Percentiles rank a stretch among this genome's conserved stretches.
Evolutionary conservation across 2,113 vertebrate species (phyloP).

Genomic region (Chaetodon auriga): DNA sequence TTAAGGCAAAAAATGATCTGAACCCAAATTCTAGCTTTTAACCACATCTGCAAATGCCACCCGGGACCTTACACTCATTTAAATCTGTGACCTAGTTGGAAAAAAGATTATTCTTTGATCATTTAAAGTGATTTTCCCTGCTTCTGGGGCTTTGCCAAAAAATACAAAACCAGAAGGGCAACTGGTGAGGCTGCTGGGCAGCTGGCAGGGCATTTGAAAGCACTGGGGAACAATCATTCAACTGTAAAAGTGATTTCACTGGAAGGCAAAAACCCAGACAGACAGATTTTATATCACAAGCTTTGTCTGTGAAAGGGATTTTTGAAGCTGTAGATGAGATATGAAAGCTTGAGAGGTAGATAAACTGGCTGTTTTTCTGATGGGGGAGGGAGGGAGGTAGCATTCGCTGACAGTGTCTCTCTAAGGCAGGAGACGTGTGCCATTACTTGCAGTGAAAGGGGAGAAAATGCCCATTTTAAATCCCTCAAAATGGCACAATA

Average conservation of each 20-base stretch:
- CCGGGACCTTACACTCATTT: constrained; percentile 1
- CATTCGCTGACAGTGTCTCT: not conserved
- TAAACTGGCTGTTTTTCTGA: not conserved
- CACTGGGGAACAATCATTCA: constrained; percentile 38
- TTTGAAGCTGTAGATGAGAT: constrained; percentile 31
- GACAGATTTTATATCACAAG: constrained; percentile 45
- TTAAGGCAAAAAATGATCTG: not conserved
- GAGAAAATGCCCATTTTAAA: not conserved
- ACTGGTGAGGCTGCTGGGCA: constrained; percentile 20
- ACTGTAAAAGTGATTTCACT: constrained; percentile 52
- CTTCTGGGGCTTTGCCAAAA: constrained; percentile 1
- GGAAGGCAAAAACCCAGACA: constrained; percentile 55
- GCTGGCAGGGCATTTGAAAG: constrained; percentile 35
- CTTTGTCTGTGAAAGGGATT: constrained; percentile 57
- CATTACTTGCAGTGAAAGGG: not conserved
- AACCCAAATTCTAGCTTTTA: not conserved
- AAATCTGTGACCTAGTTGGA: not conserved
- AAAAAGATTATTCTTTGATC: constrained; percentile 11
- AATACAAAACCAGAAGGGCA: not conserved
- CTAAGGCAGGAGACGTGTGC: not conserved
- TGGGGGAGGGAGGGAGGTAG: not conserved
- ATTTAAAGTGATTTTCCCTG: constrained; percentile 3
- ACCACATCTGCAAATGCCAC: constrained; percentile 11
- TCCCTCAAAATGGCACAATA: not conserved
- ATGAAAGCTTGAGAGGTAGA: constrained; percentile 31